Percentiles rank a stretch among this genome's conserved stretches.
These are phyloP conservation scores for Scaptomyza caliginosa DNA, from an alignment of 2,888 invertebrate genomes.

Conservation along the genomic window DNA sequence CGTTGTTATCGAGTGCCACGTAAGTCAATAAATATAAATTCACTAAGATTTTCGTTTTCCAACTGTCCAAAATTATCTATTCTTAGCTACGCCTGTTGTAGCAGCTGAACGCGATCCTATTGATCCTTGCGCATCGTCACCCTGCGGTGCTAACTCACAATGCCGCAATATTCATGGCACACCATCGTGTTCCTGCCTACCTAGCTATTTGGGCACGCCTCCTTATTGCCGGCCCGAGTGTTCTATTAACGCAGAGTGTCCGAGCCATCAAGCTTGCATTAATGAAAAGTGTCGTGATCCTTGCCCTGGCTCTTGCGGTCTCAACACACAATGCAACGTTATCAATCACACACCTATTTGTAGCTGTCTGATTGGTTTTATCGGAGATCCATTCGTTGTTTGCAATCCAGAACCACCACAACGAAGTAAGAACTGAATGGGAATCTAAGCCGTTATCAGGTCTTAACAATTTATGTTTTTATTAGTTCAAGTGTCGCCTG, in stretches of 20 bases:
- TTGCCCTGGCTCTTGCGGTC: slow-evolving; percentile 87
- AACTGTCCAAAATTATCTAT: not conserved
- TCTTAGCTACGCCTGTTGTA: slow-evolving; percentile 66
- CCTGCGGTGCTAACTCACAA: slow-evolving; percentile 91
- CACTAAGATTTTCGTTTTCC: not conserved
- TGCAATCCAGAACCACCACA: slow-evolving; percentile 85
- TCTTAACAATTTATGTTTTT: slow-evolving; percentile 7
- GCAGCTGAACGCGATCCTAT: slow-evolving; percentile 65
- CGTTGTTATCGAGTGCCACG: slow-evolving; percentile 84
- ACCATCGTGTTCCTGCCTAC: slow-evolving; percentile 88
- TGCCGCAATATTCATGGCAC: slow-evolving; percentile 85
- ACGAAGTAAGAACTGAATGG: slow-evolving; percentile 72
- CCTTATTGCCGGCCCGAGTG: slow-evolving; percentile 92
- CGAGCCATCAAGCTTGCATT: slow-evolving; percentile 88
- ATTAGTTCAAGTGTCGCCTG: slow-evolving; percentile 54
- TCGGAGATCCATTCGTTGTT: slow-evolving; percentile 87
- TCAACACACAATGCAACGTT: slow-evolving; percentile 87
- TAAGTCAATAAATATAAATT: slow-evolving; percentile 64
- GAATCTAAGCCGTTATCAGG: not conserved
- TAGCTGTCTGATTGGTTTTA: slow-evolving; percentile 86
- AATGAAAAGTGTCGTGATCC: slow-evolving; percentile 91
- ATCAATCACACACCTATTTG: slow-evolving; percentile 89
- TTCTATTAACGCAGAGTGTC: slow-evolving; percentile 89
- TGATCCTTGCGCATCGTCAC: slow-evolving; percentile 89
- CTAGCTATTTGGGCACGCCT: slow-evolving; percentile 89